These are phyloP conservation scores for Engystomops pustulosus DNA, from an alignment of 2,113 vertebrate species.

Conservation along the genomic window DNA sequence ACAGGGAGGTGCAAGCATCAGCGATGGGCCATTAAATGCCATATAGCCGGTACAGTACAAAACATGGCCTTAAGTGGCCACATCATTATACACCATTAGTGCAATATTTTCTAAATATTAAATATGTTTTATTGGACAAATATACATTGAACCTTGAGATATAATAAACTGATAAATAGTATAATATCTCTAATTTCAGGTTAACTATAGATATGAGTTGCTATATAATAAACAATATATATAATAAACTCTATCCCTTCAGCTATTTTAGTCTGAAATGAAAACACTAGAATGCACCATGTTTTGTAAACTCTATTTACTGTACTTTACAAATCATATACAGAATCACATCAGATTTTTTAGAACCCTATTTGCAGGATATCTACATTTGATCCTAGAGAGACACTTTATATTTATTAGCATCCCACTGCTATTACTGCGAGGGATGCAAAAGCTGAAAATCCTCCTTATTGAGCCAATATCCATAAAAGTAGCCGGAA, in stretches of 20 bases:
- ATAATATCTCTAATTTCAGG: neutral
- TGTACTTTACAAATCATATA: constrained; percentile 16
- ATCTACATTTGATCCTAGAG: constrained; percentile 37
- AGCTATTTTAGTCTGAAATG: neutral
- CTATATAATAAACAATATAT: too few species aligned
- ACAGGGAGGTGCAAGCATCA: too few species aligned
- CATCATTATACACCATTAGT: neutral
- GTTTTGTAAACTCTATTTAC: constrained; percentile 26
- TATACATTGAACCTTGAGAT: too few species aligned
- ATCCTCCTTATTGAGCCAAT: constrained; percentile 57
- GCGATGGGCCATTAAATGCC: too few species aligned
- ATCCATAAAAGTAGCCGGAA: constrained; percentile 54
- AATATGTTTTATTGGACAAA: neutral
- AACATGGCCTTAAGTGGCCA: too few species aligned
- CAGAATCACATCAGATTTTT: neutral
- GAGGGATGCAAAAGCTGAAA: constrained; percentile 54
- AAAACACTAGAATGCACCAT: neutral
- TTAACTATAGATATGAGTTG: too few species aligned
- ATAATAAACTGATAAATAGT: neutral
- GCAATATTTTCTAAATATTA: neutral
- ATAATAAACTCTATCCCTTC: neutral
- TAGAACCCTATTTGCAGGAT: constrained; percentile 3
- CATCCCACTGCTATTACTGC: constrained; percentile 49
- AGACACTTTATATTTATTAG: constrained; percentile 52
- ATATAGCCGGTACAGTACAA: too few species aligned